Percentiles rank a stretch among this genome's conserved stretches.
phyloP scores from a whole-genome alignment of 2,113 vertebrate species.

The Fulmarus glacialis region DNA sequence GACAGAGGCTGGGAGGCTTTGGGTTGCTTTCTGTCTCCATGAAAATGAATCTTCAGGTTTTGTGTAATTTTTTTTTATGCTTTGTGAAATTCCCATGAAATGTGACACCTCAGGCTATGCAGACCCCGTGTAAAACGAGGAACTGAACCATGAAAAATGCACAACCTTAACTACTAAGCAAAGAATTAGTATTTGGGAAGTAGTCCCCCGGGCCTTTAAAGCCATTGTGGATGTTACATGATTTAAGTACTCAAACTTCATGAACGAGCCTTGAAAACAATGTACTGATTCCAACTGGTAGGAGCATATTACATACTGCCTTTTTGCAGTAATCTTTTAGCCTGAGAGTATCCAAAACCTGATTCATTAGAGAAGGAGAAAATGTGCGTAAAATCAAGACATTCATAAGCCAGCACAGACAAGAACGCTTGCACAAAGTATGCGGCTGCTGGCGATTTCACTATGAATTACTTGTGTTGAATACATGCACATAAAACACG shows the following conservation, averaged over 20 bases:
- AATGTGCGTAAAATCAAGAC: neutral
- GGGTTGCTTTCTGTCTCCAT: constrained; percentile 8
- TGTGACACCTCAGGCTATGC: neutral
- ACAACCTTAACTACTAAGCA: constrained; percentile 28
- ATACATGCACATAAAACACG: neutral
- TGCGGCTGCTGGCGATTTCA: fast-evolving
- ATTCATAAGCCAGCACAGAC: neutral
- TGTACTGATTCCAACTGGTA: neutral
- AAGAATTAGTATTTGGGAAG: constrained; percentile 17
- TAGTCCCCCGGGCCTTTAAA: neutral
- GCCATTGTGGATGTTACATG: neutral
- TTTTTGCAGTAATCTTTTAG: neutral
- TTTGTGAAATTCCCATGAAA: constrained; percentile 62
- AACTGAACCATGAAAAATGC: constrained; percentile 27
- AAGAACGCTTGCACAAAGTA: neutral
- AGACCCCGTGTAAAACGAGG: neutral
- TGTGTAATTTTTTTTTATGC: neutral
- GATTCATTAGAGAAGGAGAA: neutral
- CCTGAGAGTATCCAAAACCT: neutral
- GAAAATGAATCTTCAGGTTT: constrained; percentile 39
- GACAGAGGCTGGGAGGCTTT: neutral
- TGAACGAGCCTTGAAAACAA: neutral
- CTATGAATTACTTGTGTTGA: neutral
- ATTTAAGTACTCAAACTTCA: neutral
- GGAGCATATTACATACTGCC: neutral